Evolutionary conservation across 53 echinoderm and acorn worm species (phyloP), one percentile per base, ranked within the genome.

Genomic region (Crossaster papposus): DNA sequence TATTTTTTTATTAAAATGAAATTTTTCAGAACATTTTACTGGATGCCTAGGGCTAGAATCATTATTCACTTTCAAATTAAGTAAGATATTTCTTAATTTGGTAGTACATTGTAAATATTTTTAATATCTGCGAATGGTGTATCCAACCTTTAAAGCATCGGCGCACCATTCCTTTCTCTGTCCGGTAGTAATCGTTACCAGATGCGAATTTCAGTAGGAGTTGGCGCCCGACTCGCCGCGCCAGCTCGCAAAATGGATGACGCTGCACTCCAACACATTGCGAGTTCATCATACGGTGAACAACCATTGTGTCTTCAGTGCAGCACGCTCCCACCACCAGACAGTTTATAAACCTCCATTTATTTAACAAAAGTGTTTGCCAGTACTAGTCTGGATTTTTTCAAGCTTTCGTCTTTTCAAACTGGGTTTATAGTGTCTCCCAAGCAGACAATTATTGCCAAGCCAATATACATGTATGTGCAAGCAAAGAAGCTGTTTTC

Each of bases 121-220:
- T n/a, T n/a, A n/a, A n/a, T n/a, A n/a, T n/a, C n/a, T n/a, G n/a
- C n/a, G n/a, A n/a, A n/a, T n/a, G n/a, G n/a, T n/a, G n/a, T n/a
- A n/a, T n/a, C n/a, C n/a, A n/a, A n/a, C n/a, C n/a, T n/a, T 30
- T 81, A 14, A 81, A 34, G 62, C 62, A 81, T 81, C 33, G 63
- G 36, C 35, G 30, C 81, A n/a, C 35, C 34, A 63, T 81, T 64
- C 79, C 53, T 29, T 52, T 32, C 30, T 79, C 26, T 29, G 54
- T 29, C 24, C 78, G 26, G 78, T 75, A 33, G 36, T 44, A 79
- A 79, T 53, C 52, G 24, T 54, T 52, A 51, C 79, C 79, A 79
- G 79, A 79, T 79, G 79, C 54, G 32, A n/a, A 53, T 24, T 11
- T 78, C 34, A 38, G 38, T n/a, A 4, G 29, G 29, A 28, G 30